Conservation (phyloP, 2,113 vertebrate species). For the Trichomycterus rosablanca region DNA sequence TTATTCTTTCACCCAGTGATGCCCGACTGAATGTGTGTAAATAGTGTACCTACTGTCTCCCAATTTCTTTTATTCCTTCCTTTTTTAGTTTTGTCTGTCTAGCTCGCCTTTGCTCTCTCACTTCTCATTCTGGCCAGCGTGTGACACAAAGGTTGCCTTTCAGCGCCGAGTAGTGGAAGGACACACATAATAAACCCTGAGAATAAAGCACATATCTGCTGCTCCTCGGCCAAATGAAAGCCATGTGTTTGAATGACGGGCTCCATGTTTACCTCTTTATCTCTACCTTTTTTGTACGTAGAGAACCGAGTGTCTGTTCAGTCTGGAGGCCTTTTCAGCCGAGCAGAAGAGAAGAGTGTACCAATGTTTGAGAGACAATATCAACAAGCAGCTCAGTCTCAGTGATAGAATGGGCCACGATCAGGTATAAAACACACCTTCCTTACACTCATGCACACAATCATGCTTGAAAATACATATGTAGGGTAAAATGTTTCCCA, state of each 20-base stretch:
- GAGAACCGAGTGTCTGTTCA: constrained; percentile 77
- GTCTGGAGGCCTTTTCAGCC: constrained; percentile 81
- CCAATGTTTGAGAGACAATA: constrained; percentile 86
- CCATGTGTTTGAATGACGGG: neutral
- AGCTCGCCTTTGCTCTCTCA: neutral
- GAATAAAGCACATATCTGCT: constrained; percentile 1
- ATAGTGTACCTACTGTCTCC: neutral
- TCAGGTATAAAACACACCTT: constrained; percentile 63
- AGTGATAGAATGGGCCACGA: constrained; percentile 43
- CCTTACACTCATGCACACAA: neutral
- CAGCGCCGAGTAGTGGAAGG: neutral
- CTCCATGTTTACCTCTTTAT: constrained; percentile 8
- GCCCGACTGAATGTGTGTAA: too few relatives aligned
- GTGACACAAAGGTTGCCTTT: constrained; percentile 26
- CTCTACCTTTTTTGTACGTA: constrained; percentile 38
- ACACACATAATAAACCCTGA: constrained; percentile 28
- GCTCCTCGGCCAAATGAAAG: constrained; percentile 1
- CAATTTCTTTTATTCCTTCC: constrained; percentile 9
- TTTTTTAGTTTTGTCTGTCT: neutral
- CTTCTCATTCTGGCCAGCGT: neutral
- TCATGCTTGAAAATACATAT: neutral
- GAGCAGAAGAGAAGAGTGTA: constrained; percentile 87
- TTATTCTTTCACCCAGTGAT: too few relatives aligned
- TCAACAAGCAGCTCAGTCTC: constrained; percentile 74
- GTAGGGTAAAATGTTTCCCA: neutral